These are phyloP conservation scores for Scartelaos histophorus DNA, from an alignment of 2,113 vertebrate genomes.

Conservation along the genomic window DNA sequence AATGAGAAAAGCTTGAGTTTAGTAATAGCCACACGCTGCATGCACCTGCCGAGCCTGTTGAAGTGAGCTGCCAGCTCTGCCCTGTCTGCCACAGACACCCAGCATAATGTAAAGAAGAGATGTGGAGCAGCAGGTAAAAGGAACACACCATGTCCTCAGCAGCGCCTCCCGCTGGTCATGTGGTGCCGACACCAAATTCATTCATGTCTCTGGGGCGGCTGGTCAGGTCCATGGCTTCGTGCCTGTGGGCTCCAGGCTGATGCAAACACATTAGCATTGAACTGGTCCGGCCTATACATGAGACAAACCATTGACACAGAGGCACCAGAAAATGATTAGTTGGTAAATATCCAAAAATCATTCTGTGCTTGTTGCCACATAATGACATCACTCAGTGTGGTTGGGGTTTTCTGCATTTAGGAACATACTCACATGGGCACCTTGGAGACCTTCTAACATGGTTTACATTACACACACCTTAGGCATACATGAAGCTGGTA, in stretches of 20 bases:
- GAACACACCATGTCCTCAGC: slow-evolving; percentile 67
- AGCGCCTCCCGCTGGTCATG: slow-evolving; percentile 61
- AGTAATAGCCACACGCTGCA: background rate
- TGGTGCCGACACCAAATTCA: slow-evolving; percentile 63
- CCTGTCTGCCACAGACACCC: slow-evolving; percentile 11
- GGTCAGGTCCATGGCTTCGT: slow-evolving; percentile 61
- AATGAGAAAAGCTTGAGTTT: background rate
- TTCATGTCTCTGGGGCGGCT: slow-evolving; percentile 63
- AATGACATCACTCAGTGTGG: slow-evolving; percentile 18
- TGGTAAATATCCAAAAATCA: slow-evolving; percentile 46
- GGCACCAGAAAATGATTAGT: slow-evolving; percentile 70
- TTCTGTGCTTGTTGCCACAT: slow-evolving; percentile 45
- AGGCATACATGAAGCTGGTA: slow-evolving; percentile 1
- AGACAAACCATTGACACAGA: slow-evolving; percentile 71
- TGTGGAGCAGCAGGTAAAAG: slow-evolving; percentile 43
- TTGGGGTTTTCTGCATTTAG: slow-evolving; percentile 2
- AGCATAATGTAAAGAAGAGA: slow-evolving; percentile 33
- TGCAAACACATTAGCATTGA: slow-evolving; percentile 63
- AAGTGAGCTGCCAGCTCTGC: slow-evolving; percentile 28
- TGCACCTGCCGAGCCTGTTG: slow-evolving; percentile 19
- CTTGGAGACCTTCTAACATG: slow-evolving; percentile 5
- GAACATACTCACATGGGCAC: slow-evolving; percentile 1
- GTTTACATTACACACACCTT: slow-evolving; percentile 3
- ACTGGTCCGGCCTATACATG: slow-evolving; percentile 64
- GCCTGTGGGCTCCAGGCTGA: slow-evolving; percentile 59